These are phyloP conservation scores for Pocillopora grandis DNA, from an alignment of 92 coral and sea anemone genomes.

Conservation along the genomic window DNA sequence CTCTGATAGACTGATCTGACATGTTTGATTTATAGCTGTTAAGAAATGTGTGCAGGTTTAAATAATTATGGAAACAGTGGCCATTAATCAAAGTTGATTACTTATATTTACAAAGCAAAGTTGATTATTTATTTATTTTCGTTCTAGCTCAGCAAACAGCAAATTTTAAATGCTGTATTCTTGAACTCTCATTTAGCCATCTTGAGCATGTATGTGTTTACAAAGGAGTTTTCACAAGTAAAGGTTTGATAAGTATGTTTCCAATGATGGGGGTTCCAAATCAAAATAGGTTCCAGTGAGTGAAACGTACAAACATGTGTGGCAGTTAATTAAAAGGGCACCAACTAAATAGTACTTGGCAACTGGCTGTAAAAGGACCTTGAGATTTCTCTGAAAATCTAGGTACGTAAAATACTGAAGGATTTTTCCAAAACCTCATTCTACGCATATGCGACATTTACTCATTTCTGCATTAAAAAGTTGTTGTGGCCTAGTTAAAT, in stretches of 20 bases:
- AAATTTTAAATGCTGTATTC: neutral
- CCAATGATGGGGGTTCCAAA: slow-evolving; percentile 19
- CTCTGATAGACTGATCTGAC: neutral
- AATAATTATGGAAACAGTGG: neutral
- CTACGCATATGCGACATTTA: too few relatives aligned
- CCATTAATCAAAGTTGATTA: neutral
- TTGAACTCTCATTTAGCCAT: neutral
- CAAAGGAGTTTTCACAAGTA: neutral
- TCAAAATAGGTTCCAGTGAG: slow-evolving; percentile 21
- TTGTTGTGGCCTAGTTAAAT: too few relatives aligned
- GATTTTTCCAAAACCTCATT: too few relatives aligned
- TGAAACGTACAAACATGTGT: slow-evolving; percentile 14
- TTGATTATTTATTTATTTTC: slow-evolving; percentile 18
- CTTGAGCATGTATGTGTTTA: neutral
- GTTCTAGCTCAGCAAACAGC: slow-evolving; percentile 9
- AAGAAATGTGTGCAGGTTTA: neutral
- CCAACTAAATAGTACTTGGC: slow-evolving; percentile 11
- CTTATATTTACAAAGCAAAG: too few relatives aligned
- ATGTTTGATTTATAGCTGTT: neutral
- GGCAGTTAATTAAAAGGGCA: slow-evolving; percentile 17
- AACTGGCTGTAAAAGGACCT: too few relatives aligned
- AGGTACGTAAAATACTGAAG: too few relatives aligned
- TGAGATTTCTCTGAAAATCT: too few relatives aligned
- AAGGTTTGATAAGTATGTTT: slow-evolving; percentile 6
- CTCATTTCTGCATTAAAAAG: too few relatives aligned